A percentile compares a stretch with the other conserved stretches of the same genome.
These are phyloP conservation scores for Sakesphorus luctuosus DNA, from an alignment of 2,113 vertebrate genomes.

Conservation along the genomic window DNA sequence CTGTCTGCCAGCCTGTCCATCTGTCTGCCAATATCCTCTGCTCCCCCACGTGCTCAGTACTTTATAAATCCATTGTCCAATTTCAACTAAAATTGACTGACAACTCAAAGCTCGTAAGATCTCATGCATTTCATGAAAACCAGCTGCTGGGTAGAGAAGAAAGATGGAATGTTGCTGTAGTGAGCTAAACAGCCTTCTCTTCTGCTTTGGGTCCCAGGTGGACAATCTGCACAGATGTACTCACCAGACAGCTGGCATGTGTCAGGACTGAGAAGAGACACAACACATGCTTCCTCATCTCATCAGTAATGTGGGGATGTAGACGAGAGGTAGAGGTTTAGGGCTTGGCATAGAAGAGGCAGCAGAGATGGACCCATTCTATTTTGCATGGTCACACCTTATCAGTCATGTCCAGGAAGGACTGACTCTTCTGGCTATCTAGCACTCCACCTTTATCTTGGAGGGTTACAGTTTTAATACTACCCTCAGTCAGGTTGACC, in stretches of 20 bases:
- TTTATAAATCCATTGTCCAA: not conserved
- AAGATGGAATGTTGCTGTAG: not conserved
- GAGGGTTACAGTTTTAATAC: not conserved
- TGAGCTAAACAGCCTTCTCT: not conserved
- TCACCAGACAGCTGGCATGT: not conserved
- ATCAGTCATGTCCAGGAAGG: not conserved
- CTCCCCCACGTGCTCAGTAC: fast-evolving
- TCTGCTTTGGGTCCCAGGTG: not conserved
- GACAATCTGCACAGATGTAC: not conserved
- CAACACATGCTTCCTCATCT: not conserved
- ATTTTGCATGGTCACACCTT: not conserved
- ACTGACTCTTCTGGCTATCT: not conserved
- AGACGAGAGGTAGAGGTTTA: not conserved
- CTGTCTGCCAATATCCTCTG: not conserved
- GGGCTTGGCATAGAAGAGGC: not conserved
- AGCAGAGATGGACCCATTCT: not conserved
- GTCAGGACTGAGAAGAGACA: not conserved
- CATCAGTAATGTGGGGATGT: not conserved
- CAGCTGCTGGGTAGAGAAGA: not conserved
- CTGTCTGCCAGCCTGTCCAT: not conserved
- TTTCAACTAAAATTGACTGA: not conserved
- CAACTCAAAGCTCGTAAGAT: not conserved
- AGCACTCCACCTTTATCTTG: not conserved
- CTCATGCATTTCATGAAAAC: not conserved
- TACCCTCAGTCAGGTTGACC: not conserved